These are phyloP conservation scores for Acanthornis magna DNA, from an alignment of 2,797 vertebrate genomes.

Conservation along the genomic window DNA sequence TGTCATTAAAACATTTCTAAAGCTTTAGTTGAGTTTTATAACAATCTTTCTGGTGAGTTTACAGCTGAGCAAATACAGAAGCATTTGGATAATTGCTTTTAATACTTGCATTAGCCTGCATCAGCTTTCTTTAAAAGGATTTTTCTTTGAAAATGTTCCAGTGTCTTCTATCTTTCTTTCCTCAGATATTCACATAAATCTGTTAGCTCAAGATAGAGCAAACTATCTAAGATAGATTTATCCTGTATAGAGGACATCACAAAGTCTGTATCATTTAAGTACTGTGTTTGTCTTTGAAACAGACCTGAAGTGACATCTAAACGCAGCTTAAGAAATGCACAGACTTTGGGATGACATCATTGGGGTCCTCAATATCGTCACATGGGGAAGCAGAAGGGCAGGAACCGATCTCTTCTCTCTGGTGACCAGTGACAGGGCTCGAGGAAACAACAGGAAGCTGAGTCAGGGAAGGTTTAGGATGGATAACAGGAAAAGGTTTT, in stretches of 20 bases:
- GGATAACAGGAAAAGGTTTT: not conserved
- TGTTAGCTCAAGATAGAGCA: not conserved
- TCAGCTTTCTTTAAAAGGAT: not conserved
- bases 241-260: not conserved
- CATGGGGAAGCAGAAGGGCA: not conserved
- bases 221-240: not conserved
- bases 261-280: not conserved
- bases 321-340: not conserved
- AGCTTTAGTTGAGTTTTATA: conserved; percentile 22
- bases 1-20: conserved; percentile 46
- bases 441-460: not conserved
- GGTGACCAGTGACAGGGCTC: not conserved
- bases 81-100: conserved; percentile 36
- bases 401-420: not conserved
- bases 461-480: not conserved
- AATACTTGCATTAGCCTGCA: conserved; percentile 18
- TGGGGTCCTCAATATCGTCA: not conserved
- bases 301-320: not conserved
- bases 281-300: not conserved
- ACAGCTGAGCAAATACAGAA: conserved; percentile 34
- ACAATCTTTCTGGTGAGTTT: not conserved
- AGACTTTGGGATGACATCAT: not conserved
- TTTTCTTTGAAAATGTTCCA: not conserved
- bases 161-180: not conserved
- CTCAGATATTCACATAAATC: not conserved